These are phyloP conservation scores for Anabacerthia variegaticeps DNA, from an alignment of 2,797 vertebrate species.

Conservation along the genomic window DNA sequence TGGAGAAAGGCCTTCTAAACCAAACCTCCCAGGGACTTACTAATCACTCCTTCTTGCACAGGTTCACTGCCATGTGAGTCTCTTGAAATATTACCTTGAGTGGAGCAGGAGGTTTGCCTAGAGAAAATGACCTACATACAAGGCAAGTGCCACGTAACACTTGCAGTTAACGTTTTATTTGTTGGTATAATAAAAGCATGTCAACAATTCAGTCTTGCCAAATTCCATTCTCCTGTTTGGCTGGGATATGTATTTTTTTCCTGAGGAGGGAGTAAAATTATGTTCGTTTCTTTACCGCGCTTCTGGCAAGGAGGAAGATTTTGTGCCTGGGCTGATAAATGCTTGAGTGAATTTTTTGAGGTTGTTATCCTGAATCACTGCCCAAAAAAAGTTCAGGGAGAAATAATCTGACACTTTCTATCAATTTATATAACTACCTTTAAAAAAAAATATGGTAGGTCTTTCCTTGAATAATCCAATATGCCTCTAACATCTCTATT, in stretches of 20 bases:
- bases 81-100: neutral
- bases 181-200: slow-evolving; percentile 34
- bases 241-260: slow-evolving; percentile 3
- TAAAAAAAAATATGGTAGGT: neutral
- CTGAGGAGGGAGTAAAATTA: neutral
- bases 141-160: neutral
- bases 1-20: neutral
- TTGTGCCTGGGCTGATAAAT: neutral
- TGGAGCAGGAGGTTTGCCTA: neutral
- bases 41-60: neutral
- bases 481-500: neutral
- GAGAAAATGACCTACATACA: slow-evolving; percentile 18
- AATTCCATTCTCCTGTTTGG: slow-evolving; percentile 23
- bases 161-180: neutral
- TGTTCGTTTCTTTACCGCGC: neutral
- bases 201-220: slow-evolving; percentile 9
- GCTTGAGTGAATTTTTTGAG: slow-evolving; percentile 7
- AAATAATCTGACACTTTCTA: neutral
- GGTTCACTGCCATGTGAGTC: neutral
- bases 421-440: neutral
- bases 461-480: neutral
- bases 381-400: neutral
- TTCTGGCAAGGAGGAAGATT: slow-evolving; percentile 6
- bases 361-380: neutral
- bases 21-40: neutral